These are phyloP conservation scores for Ictalurus punctatus DNA, from an alignment of 2,113 vertebrate species.

Conservation along the genomic window DNA sequence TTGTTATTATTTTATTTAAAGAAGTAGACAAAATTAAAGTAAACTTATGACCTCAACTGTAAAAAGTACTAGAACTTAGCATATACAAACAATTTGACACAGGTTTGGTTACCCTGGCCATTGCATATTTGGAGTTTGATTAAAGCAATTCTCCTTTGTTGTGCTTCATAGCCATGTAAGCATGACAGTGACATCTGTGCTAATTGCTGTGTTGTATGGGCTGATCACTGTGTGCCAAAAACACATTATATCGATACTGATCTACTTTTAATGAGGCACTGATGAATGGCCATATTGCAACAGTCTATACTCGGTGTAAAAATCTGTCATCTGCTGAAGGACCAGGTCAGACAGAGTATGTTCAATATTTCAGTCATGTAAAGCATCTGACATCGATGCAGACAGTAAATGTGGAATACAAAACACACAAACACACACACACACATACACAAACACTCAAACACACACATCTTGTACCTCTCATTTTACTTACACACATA, in stretches of 20 bases:
- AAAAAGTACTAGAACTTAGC: not conserved
- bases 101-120: not conserved
- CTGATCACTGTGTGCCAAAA: constrained; percentile 24
- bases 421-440: too few relatives aligned
- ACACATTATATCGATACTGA: constrained; percentile 48
- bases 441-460: too few relatives aligned
- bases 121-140: constrained; percentile 18
- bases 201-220: constrained; percentile 42
- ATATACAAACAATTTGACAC: not conserved
- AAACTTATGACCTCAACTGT: too few relatives aligned
- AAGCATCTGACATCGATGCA: not conserved
- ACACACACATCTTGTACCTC: not conserved
- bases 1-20: too few relatives aligned
- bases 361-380: constrained; percentile 28
- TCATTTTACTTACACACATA: not conserved
- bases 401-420: not conserved
- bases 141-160: constrained; percentile 31
- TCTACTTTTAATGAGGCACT: constrained; percentile 40
- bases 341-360: constrained; percentile 30
- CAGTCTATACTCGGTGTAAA: constrained; percentile 39
- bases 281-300: constrained; percentile 31
- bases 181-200: constrained; percentile 46
- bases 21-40: too few relatives aligned
- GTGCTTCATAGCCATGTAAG: constrained; percentile 23
- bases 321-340: constrained; percentile 34